Evolutionary conservation across 2,888 invertebrate species (phyloP).

Genomic region (Micropterix aruncella): DNA sequence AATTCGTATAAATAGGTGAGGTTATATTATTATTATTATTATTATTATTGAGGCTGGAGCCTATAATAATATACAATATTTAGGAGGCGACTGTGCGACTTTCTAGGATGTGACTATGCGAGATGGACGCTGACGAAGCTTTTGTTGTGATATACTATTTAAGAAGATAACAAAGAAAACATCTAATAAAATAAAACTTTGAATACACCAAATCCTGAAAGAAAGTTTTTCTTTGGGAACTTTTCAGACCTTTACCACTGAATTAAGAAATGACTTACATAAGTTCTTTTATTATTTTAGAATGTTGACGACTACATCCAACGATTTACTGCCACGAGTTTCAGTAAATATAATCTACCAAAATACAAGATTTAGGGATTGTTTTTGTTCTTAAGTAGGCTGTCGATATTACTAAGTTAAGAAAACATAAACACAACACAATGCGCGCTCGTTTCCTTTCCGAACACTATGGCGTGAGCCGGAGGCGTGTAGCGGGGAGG

Average conservation of each 20-base stretch:
- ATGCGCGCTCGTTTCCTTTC: too few relatives aligned
- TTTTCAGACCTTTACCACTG: slow-evolving; percentile 9
- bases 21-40: too few relatives aligned
- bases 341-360: slow-evolving; percentile 8
- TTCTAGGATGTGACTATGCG: too few relatives aligned
- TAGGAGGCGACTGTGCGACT: too few relatives aligned
- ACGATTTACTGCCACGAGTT: slow-evolving; percentile 4
- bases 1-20: too few relatives aligned
- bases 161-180: slow-evolving; percentile 6
- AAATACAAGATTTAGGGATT: slow-evolving; percentile 11
- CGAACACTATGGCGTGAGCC: too few relatives aligned
- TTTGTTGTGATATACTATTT: too few relatives aligned
- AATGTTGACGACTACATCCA: slow-evolving; percentile 7
- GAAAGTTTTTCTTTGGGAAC: slow-evolving; percentile 9
- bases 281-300: slow-evolving; percentile 8
- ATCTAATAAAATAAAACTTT: slow-evolving; percentile 8
- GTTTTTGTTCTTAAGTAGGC: slow-evolving; percentile 12
- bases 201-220: slow-evolving; percentile 9
- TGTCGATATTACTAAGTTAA: slow-evolving; percentile 7
- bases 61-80: too few relatives aligned
- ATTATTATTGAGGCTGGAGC: too few relatives aligned
- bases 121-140: too few relatives aligned
- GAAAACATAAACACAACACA: slow-evolving; percentile 6
- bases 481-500: too few relatives aligned
- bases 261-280: slow-evolving; percentile 8